phyloP scores from a whole-genome alignment of 2,113 vertebrate genomes.

The human (Homo sapiens) region DNA sequence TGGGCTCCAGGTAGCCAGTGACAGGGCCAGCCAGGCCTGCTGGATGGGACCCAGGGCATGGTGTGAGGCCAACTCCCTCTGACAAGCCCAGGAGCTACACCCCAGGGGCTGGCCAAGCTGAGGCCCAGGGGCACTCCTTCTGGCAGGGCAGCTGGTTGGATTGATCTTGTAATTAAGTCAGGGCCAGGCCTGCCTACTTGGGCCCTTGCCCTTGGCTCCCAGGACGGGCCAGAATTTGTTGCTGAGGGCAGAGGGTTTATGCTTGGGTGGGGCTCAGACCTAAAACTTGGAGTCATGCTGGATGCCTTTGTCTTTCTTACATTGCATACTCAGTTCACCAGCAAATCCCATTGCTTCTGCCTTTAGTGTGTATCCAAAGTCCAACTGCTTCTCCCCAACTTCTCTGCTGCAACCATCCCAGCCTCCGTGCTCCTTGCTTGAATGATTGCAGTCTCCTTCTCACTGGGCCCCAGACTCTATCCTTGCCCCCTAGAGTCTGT shows the following conservation, averaged over 20 bases:
- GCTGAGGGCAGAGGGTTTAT: background rate
- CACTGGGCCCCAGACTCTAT: background rate
- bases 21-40: background rate
- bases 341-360: background rate
- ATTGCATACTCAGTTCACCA: background rate
- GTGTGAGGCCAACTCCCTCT: constrained; percentile 65
- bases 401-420: background rate
- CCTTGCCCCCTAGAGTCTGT: background rate
- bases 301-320: background rate
- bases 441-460: background rate
- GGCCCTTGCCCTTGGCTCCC: constrained; percentile 16
- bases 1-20: background rate
- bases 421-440: background rate
- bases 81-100: constrained; percentile 56
- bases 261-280: background rate
- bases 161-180: constrained; percentile 69
- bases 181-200: constrained; percentile 5
- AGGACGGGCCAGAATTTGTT: background rate
- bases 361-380: background rate
- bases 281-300: background rate
- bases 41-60: constrained; percentile 52
- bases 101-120: constrained; percentile 51
- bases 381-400: background rate
- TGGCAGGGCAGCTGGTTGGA: constrained; percentile 47
- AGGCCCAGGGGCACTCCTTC: constrained; percentile 7